A percentile compares a stretch with the other conserved stretches of the same genome.
Evolutionary conservation across 1,140 invertebrate species (phyloP).

Genomic region (Aphis gossypii): DNA sequence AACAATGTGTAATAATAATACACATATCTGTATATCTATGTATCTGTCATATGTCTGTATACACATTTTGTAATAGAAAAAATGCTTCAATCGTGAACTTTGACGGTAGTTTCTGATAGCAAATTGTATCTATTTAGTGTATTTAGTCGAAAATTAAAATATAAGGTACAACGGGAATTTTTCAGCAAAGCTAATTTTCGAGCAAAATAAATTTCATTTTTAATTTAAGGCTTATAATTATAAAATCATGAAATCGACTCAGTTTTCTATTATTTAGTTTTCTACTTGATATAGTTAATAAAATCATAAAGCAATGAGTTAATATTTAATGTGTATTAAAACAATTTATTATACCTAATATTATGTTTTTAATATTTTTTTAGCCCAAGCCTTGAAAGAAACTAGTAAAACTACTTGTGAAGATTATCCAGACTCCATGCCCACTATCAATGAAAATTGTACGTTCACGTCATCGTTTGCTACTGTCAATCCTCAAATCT

Average conservation of each 20-base stretch:
- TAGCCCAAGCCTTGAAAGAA: constrained; percentile 1
- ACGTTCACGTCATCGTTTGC: not conserved
- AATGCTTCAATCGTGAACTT: not conserved
- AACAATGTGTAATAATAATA: too few relatives aligned
- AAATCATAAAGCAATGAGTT: not conserved
- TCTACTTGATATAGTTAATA: not conserved
- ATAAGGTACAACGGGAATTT: not conserved
- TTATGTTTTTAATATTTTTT: not conserved
- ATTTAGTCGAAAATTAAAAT: not conserved
- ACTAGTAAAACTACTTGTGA: constrained; percentile 7
- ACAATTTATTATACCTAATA: not conserved
- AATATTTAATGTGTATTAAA: not conserved
- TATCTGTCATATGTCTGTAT: too few relatives aligned
- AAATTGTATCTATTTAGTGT: not conserved
- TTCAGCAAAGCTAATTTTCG: not conserved
- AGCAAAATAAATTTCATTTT: too few relatives aligned
- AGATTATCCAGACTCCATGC: constrained; percentile 15
- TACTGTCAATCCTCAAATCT: not conserved
- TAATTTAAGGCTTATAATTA: not conserved
- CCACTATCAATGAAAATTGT: constrained; percentile 22
- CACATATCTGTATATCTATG: too few relatives aligned
- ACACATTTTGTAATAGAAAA: too few relatives aligned
- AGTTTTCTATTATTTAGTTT: not conserved
- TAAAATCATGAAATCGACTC: not conserved
- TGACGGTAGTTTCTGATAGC: not conserved